Evolutionary conservation across 30 jellyfish, hydroid and myxozoan genomes (phyloP).

Genomic region (Mastigias papua): DNA sequence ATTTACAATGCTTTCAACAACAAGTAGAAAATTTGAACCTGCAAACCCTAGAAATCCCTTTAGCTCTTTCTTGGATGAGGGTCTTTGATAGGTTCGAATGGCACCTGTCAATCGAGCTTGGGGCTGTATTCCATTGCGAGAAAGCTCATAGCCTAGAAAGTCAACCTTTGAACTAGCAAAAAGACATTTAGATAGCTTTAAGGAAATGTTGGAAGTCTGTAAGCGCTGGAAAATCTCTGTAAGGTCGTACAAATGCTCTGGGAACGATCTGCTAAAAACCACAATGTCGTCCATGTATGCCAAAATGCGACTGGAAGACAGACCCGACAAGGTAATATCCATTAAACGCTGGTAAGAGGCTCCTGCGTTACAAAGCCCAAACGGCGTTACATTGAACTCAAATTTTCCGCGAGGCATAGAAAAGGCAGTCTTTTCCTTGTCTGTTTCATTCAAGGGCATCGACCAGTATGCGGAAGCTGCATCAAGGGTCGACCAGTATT

Average conservation of each 20-base stretch:
- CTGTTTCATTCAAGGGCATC: conserved; percentile 24
- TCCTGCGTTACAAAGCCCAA: too few species aligned
- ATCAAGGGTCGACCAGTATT: too few species aligned
- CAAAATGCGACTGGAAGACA: too few species aligned
- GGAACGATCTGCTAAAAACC: conserved; percentile 15
- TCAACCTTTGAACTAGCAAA: conserved; percentile 2
- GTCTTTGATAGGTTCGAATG: conserved; percentile 19
- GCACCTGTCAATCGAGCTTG: conserved; percentile 40
- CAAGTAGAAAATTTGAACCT: too few species aligned
- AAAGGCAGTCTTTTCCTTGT: too few species aligned
- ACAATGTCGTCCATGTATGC: conserved; percentile 47
- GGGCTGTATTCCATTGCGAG: conserved; percentile 39
- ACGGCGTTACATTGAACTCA: too few species aligned
- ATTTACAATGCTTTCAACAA: too few species aligned
- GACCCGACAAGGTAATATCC: too few species aligned
- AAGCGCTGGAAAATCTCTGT: background rate
- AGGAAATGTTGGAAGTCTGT: conserved; percentile 6
- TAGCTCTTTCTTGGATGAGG: conserved; percentile 24
- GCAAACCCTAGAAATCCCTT: conserved; percentile 1
- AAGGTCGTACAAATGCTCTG: conserved; percentile 7
- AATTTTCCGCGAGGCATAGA: too few species aligned
- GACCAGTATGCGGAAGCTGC: too few species aligned
- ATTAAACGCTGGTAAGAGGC: too few species aligned
- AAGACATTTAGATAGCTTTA: conserved; percentile 35
- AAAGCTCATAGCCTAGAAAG: conserved; percentile 57